Percentiles rank a stretch among this genome's conserved stretches.
Evolutionary conservation across 2,113 vertebrate genomes (phyloP).

Genomic region (Ovis canadensis): DNA sequence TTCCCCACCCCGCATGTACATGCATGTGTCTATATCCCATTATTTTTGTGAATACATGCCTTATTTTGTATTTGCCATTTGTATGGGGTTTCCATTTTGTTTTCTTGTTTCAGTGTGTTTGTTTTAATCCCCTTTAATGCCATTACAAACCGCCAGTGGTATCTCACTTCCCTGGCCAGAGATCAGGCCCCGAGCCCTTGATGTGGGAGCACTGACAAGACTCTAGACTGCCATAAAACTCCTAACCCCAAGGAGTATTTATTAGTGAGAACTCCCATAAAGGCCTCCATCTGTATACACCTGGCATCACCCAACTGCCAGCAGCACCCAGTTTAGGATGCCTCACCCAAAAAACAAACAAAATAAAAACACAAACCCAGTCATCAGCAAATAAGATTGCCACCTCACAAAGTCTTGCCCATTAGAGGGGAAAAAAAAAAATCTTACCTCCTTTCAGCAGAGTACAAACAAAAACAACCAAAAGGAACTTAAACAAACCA

Average conservation of each 20-base stretch:
- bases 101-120: not conserved
- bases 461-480: not conserved
- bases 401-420: not conserved
- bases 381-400: not conserved
- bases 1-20: not conserved
- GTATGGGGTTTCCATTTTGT: fast-evolving
- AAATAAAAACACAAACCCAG: not conserved
- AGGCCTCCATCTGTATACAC: fast-evolving
- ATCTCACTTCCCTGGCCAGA: not conserved
- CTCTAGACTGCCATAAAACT: not conserved
- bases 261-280: not conserved
- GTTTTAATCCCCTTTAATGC: not conserved
- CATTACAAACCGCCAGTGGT: not conserved
- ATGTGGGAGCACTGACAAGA: not conserved
- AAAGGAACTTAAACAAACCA: not conserved
- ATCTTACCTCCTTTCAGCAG: not conserved
- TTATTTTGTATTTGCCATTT: not conserved
- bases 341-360: not conserved
- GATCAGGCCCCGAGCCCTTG: not conserved
- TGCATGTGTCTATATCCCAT: not conserved
- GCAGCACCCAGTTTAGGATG: not conserved
- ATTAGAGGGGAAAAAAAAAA: not conserved
- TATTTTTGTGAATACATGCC: fast-evolving
- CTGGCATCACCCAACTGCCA: not conserved
- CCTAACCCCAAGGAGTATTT: not conserved